A percentile compares a stretch with the other conserved stretches of the same genome.
phyloP scores from a whole-genome alignment of 2,113 vertebrate genomes.

The Limnothrissa miodon region DNA sequence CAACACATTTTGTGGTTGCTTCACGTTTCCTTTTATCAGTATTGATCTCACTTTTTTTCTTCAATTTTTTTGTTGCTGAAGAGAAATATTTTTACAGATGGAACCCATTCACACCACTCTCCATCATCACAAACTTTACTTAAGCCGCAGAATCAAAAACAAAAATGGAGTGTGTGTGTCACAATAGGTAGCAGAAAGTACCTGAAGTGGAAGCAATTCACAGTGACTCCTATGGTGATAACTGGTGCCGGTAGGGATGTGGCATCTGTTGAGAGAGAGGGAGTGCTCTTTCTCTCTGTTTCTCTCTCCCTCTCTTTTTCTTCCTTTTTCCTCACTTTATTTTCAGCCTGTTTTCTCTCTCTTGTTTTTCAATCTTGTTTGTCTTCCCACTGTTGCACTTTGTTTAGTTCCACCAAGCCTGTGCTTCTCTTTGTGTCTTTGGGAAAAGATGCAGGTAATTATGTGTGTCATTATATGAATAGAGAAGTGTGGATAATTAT shows the following conservation, averaged over 20 bases:
- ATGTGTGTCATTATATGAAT: constrained; percentile 31
- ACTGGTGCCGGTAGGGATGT: background rate
- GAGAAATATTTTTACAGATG: constrained; percentile 8
- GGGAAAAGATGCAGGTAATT: constrained; percentile 37
- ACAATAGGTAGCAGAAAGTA: constrained; percentile 16
- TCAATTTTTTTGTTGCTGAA: no score
- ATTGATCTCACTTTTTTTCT: background rate
- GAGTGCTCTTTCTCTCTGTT: constrained; percentile 33
- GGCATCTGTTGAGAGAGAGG: constrained; percentile 61
- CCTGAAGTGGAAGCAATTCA: constrained; percentile 14
- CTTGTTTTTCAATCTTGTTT: background rate
- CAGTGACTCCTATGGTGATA: background rate
- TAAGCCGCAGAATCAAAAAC: constrained; percentile 26
- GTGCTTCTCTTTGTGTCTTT: constrained; percentile 21
- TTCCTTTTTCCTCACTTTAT: no score
- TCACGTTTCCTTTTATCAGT: background rate
- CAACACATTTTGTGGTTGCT: background rate
- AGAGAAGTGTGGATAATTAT: constrained; percentile 38
- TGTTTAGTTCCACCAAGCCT: constrained; percentile 28
- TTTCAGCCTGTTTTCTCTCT: no score
- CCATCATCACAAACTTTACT: constrained; percentile 6
- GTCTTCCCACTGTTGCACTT: background rate
- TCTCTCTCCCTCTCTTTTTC: background rate
- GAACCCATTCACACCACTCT: background rate
- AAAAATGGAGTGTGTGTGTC: constrained; percentile 13